Percentiles rank a stretch among this genome's conserved stretches.
Conservation (phyloP, 2,113 vertebrate genomes). For the Ophiodon elongatus region DNA sequence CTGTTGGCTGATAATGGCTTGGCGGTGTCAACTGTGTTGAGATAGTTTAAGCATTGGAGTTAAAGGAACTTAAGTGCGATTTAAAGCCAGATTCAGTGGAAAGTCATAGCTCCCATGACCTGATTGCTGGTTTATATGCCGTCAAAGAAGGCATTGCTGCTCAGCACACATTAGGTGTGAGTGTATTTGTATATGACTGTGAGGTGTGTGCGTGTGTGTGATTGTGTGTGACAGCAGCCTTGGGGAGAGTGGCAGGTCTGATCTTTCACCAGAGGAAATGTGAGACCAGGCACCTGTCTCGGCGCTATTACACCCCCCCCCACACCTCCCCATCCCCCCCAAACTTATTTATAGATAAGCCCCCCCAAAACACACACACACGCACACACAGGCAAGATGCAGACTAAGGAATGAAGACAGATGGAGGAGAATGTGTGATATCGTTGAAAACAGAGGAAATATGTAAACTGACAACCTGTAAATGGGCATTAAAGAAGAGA, state of each 20-base stretch:
- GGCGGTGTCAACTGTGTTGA: slow-evolving; percentile 56
- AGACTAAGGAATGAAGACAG: slow-evolving; percentile 11
- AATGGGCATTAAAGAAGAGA: neutral
- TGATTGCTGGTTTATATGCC: slow-evolving; percentile 19
- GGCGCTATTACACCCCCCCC: slow-evolving; percentile 77
- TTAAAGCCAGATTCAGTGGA: slow-evolving; percentile 59
- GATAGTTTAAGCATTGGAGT: slow-evolving; percentile 48
- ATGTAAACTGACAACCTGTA: slow-evolving; percentile 5
- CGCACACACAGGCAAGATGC: slow-evolving; percentile 5
- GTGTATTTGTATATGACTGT: slow-evolving; percentile 48
- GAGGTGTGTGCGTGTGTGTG: slow-evolving; percentile 20
- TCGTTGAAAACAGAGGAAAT: neutral
- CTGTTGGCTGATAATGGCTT: slow-evolving; percentile 73
- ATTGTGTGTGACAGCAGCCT: slow-evolving; percentile 68
- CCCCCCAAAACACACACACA: slow-evolving; percentile 23
- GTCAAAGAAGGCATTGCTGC: slow-evolving; percentile 30
- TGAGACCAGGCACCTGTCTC: slow-evolving; percentile 90
- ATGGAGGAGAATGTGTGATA: slow-evolving; percentile 8
- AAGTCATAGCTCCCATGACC: slow-evolving; percentile 50
- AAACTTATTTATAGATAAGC: slow-evolving; percentile 87
- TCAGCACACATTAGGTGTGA: slow-evolving; percentile 29
- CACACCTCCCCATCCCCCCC: too few species aligned
- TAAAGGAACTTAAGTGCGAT: slow-evolving; percentile 59
- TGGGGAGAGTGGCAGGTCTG: slow-evolving; percentile 80
- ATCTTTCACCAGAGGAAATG: slow-evolving; percentile 88